Evolutionary conservation across 2,888 invertebrate species (phyloP).

Genomic region (Zele albiditarsus): DNA sequence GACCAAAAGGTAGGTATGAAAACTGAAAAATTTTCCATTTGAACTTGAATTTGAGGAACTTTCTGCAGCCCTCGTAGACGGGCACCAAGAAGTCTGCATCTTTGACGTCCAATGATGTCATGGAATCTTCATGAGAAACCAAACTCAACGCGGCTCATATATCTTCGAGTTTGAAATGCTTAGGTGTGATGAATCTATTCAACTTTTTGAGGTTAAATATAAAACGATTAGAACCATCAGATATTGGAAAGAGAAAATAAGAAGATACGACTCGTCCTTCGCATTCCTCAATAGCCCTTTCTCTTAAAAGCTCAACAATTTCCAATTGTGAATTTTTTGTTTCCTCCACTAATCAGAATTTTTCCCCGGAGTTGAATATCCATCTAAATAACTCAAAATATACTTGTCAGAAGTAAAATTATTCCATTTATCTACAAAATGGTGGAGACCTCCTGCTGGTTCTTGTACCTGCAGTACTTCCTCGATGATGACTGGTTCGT

Average conservation of each 20-base stretch:
- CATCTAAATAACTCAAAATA: conserved; percentile 21
- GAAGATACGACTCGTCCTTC: background rate
- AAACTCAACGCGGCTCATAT: conserved; percentile 1
- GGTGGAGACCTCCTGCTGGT: conserved; percentile 22
- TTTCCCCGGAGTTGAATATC: background rate
- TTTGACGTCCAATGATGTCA: conserved; percentile 9
- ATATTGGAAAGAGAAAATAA: background rate
- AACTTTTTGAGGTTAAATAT: conserved; percentile 22
- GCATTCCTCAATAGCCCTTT: conserved; percentile 23
- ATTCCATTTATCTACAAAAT: conserved; percentile 29
- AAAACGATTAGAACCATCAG: conserved; percentile 12
- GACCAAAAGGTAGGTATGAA: conserved; percentile 10
- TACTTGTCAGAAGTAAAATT: conserved; percentile 32
- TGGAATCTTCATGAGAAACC: conserved; percentile 5
- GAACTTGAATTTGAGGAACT: conserved; percentile 16
- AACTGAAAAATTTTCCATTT: background rate
- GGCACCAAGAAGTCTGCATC: conserved; percentile 23
- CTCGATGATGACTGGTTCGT: conserved; percentile 33
- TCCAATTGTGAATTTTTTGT: conserved; percentile 12
- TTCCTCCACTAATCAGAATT: background rate
- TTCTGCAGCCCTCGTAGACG: background rate
- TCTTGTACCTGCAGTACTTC: conserved; percentile 39
- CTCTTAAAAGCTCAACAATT: conserved; percentile 5
- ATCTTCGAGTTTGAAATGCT: conserved; percentile 24
- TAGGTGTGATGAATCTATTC: conserved; percentile 8